Base-by-base conservation (phyloP, 2,888 invertebrate species). In the Metellina segmentata region DNA sequence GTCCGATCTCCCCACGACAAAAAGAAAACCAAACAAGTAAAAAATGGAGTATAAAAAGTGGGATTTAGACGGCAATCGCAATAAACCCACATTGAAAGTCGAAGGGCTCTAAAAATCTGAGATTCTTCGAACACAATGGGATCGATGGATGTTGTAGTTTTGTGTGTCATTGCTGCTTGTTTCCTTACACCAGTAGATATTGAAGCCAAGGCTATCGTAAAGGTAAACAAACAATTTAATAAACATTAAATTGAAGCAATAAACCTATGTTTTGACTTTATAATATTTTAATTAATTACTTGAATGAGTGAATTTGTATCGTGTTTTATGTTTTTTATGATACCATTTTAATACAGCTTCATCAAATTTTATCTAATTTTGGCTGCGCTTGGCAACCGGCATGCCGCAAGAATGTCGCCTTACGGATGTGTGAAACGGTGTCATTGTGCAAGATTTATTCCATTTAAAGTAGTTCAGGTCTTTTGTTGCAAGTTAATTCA, bases 31-130 rank as follows among this genome's bases (percentile, higher is more conserved):
- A 49, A 79, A 77, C 72, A 48, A 16, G n/a, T n/a, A 69, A 86
- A 85, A 85, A 85, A 48, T 20, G 74, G 87, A 52, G 91, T 87
- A 81, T 91, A 91, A 87, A 91, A 91, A 78, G 81, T 81, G 88
- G 49, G 69, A 61, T 61, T 48, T 81, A 19, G 72, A 53, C 16
- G 77, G 70, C 79, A 34, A 72, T 78, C 71, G 70, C 51, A 16
- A 85, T 77, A 79, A 78, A 78, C 85, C 52, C 53, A 90, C 83
- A 52, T 90, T 71, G 71, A 75, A 61, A 81, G 13, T 19, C 49
- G 61, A 71, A 71, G 49, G 81, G 16, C 6, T 71, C 20, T 61
- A 49, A 16, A 78, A 20, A 19, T 70, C 53, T 11, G 11, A 53
- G 79, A 74, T n/a, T 77, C 52, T 77, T 77, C 20, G 16, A 86